Percentiles rank a stretch among this genome's conserved stretches.
Evolutionary conservation across 37 sponge, comb jelly and placozoan genomes (phyloP).

Genomic region (Agelas oroides): DNA sequence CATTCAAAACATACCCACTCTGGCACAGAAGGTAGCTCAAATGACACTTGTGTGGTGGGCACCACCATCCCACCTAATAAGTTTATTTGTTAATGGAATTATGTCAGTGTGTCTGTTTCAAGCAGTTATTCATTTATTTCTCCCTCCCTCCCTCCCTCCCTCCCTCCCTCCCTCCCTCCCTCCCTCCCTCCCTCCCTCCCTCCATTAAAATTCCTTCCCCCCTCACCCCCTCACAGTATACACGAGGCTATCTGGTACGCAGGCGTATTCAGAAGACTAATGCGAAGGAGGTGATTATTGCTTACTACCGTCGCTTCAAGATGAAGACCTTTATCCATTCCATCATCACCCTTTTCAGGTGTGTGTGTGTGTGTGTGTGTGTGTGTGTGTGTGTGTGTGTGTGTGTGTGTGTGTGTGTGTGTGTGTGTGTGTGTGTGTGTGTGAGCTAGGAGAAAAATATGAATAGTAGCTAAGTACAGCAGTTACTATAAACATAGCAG

Average conservation of each 20-base stretch:
- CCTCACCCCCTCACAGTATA: slow-evolving; percentile 42
- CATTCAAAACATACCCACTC: no score
- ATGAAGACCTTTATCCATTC: slow-evolving; percentile 35
- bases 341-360: slow-evolving; percentile 53
- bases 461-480: no score
- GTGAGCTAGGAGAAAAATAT: no score
- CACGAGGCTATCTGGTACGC: slow-evolving; percentile 51
- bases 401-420: neutral
- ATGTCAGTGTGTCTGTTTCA: no score
- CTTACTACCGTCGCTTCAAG: slow-evolving; percentile 63
- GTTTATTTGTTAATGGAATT: neutral
- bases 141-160: slow-evolving; percentile 26
- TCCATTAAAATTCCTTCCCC: slow-evolving; percentile 9
- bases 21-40: no score
- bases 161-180: slow-evolving; percentile 19
- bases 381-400: slow-evolving; percentile 3
- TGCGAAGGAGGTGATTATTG: slow-evolving; percentile 37
- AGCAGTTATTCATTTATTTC: no score
- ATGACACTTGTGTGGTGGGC: no score
- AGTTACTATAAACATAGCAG: no score
- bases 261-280: slow-evolving; percentile 31
- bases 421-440: neutral
- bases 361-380: slow-evolving; percentile 21
- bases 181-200: slow-evolving; percentile 29
- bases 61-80: neutral